Percentiles rank a stretch among this genome's conserved stretches.
Evolutionary conservation across 2,797 vertebrate species (phyloP).

Genomic region (Scarus forsteni): DNA sequence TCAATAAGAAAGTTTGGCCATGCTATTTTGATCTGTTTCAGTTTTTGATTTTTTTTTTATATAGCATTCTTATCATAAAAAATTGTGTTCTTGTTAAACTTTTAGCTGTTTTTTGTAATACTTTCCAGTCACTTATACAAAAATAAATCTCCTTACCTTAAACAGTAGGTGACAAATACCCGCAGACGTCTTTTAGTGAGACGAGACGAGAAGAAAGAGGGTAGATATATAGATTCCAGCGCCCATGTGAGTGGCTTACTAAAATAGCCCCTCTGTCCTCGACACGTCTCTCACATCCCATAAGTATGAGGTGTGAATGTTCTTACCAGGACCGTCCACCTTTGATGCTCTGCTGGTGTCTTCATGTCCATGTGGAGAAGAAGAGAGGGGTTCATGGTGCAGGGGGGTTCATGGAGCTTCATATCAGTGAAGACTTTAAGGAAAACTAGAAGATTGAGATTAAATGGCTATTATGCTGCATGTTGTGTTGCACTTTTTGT

Average conservation of each 20-base stretch:
- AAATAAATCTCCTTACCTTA: slow-evolving; percentile 75
- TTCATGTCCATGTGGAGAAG: slow-evolving; percentile 2
- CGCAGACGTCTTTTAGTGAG: slow-evolving; percentile 60
- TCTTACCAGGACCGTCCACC: slow-evolving; percentile 47
- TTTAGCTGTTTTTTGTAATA: neutral
- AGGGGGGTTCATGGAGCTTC: no score
- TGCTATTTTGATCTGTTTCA: no score
- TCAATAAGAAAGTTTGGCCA: no score
- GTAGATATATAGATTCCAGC: slow-evolving; percentile 82
- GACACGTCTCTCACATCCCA: slow-evolving; percentile 54
- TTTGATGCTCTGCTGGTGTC: slow-evolving; percentile 29
- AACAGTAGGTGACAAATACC: slow-evolving; percentile 46
- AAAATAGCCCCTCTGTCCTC: slow-evolving; percentile 82
- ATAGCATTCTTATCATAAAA: neutral
- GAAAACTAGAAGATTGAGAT: no score
- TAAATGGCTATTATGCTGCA: no score
- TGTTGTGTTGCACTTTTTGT: no score
- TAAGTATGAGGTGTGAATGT: slow-evolving; percentile 62
- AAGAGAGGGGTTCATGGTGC: neutral
- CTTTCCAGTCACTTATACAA: slow-evolving; percentile 19
- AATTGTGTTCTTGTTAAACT: neutral
- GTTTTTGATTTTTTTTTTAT: neutral
- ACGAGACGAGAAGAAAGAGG: slow-evolving; percentile 62
- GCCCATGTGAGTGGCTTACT: slow-evolving; percentile 81
- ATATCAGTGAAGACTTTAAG: no score